Base-by-base conservation (phyloP, 2,888 invertebrate genomes). In the Dinocampus coccinellae region DNA sequence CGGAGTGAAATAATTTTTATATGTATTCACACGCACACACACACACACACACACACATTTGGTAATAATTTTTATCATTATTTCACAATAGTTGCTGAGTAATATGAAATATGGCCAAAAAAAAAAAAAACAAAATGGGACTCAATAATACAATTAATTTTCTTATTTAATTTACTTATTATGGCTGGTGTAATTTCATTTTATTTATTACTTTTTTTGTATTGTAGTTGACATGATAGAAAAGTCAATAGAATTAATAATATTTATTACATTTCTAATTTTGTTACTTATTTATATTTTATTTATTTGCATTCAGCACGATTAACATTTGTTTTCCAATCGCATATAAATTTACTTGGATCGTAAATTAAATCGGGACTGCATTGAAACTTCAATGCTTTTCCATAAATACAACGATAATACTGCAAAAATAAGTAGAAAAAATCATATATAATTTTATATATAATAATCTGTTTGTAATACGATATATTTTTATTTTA, bases 401-500 rank as follows among this genome's bases (percentile, higher is more conserved):
- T 92, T 4, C 94, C 95, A 84, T 95, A 92, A 24, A 94, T 93
- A 84, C 97, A 97, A 73, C 95, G 92, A 89, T 94, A 96, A 82
- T 95, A 97, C 95, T 96, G 88, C 58, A 88, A 89, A 29, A 67
- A 42, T 33, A 47, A 9, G 52, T 9, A 20, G 22, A 10, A 1
- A 24, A 29, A 33, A 16, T 4, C 20, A 2, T 39, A 33, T 24
- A 2, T 29, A 24, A 22, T 24, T 29, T 65, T 16, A 58, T 52
- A 61, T 4, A 70, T 69, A n/a, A n/a, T n/a, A n/a, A n/a, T n/a
- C 36, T 66, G 55, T 29, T 7, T 34, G 39, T 61, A 1, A 36
- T 2, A 58, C 63, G 33, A 36, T 36, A 6, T 57, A 47, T 20
- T 24, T 3, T 26, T 24, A 55, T 24, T 26, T 26, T 55, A 24